Conservation (phyloP, 1,140 invertebrate genomes). For the Anoplophora glabripennis region DNA sequence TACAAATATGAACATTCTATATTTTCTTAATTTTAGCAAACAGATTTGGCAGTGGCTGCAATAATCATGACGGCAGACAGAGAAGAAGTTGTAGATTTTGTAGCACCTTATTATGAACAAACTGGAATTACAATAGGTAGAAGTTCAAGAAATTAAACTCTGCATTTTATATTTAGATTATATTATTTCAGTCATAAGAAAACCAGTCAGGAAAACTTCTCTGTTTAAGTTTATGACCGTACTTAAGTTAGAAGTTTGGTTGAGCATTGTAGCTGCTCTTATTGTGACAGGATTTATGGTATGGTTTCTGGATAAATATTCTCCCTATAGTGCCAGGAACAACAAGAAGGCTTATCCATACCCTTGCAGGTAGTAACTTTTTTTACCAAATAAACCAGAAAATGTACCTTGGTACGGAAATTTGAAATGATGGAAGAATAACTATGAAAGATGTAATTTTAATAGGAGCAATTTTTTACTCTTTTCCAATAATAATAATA, state of each 20-base stretch:
- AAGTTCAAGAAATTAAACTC: background rate
- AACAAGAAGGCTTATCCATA: slow-evolving; percentile 79
- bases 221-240: slow-evolving; percentile 94
- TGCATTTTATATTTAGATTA: background rate
- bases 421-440: too few relatives aligned
- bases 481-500: too few relatives aligned
- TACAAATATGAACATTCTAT: too few relatives aligned
- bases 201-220: slow-evolving; percentile 77
- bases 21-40: slow-evolving; percentile 74
- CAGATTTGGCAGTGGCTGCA: slow-evolving; percentile 81
- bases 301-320: slow-evolving; percentile 85
- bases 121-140: slow-evolving; percentile 81
- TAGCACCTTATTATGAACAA: slow-evolving; percentile 88
- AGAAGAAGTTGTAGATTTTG: slow-evolving; percentile 91
- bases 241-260: slow-evolving; percentile 80
- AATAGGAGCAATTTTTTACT: too few relatives aligned
- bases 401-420: too few relatives aligned
- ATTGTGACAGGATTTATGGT: slow-evolving; percentile 82
- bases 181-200: slow-evolving; percentile 69
- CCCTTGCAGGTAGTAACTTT: slow-evolving; percentile 64
- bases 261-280: slow-evolving; percentile 80
- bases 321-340: slow-evolving; percentile 83
- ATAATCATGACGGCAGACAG: slow-evolving; percentile 90
- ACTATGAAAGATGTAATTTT: too few relatives aligned
- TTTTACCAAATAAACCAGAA: too few relatives aligned